Conservation (phyloP, 2,888 invertebrate genomes). For the Glyphotaelius pellucidus region DNA sequence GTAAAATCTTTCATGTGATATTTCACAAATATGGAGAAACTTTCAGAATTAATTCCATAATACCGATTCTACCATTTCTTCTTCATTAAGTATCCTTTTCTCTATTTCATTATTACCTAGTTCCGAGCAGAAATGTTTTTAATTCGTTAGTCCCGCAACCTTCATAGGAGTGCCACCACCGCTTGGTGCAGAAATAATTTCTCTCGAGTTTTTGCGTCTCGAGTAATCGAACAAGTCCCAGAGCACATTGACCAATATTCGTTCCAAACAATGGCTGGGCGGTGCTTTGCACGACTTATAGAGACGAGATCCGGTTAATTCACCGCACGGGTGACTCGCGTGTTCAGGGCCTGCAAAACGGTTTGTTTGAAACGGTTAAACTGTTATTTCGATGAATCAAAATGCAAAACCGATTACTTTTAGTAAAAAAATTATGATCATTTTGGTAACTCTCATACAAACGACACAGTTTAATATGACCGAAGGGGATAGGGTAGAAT, state of each 20-base stretch:
- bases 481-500: too few species aligned
- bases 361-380: background rate
- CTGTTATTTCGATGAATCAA: background rate
- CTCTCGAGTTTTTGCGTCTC: background rate
- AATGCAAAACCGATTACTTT: background rate
- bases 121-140: background rate
- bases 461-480: too few species aligned
- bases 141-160: background rate
- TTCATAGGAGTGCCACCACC: slow-evolving; percentile 2
- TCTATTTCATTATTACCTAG: background rate
- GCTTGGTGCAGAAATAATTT: background rate
- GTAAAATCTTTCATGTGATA: too few species aligned
- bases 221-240: background rate
- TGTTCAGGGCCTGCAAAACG: background rate
- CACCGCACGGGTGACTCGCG: background rate
- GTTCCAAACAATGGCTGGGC: slow-evolving; percentile 2
- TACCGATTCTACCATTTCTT: background rate
- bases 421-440: background rate
- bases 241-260: background rate
- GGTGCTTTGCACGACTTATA: background rate
- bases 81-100: background rate
- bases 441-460: too few species aligned
- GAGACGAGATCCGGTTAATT: background rate
- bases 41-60: background rate
- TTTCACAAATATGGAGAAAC: too few species aligned